Evolutionary conservation across 2,888 invertebrate species (phyloP), one percentile per base, ranked within the genome.

Genomic region (Calephelis perditalis): DNA sequence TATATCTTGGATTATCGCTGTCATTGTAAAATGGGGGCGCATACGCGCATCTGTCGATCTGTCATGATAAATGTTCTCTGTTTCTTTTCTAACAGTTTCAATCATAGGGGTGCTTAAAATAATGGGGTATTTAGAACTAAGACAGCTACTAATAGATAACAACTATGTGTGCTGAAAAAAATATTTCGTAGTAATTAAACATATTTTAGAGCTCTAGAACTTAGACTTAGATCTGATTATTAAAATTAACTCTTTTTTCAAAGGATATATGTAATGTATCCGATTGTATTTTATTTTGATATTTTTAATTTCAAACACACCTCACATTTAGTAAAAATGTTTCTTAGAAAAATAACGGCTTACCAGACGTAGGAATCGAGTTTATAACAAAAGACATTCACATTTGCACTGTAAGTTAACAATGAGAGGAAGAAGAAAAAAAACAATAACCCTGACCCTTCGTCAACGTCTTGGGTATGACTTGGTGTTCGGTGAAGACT

Each of bases 381-480:
- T 67, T 71, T 68, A 58, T 58, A 63, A 72, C 70, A 72, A 75
- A 73, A 68, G 69, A 71, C 66, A 65, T 63, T 68, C 64, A 70
- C 71, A 72, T 81, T 84, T 71, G 75, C 78, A 73, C 71, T 65
- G 66, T 71, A 73, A 75, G 79, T 78, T 65, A 79, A 85, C 81
- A 85, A 81, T 76, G 68, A 70, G 74, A 69, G 70, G 69, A 75
- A 77, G 75, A 75, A 78, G 78, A 79, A 81, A 78, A 80, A 79
- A 73, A 75, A 79, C 77, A 79, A 78, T 72, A 61, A 69, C 7
- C 61, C 70, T 72, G 76, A 76, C 86, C 86, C 81, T 75, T 79
- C 73, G 63, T 56, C 67, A 75, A 73, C 78, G 78, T 86, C 85
- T 86, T 86, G 67, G 74, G 70, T 68, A 61, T 66, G 67, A 71